phyloP scores from a whole-genome alignment of 1,140 invertebrate genomes.

The Drosophila navojoa region DNA sequence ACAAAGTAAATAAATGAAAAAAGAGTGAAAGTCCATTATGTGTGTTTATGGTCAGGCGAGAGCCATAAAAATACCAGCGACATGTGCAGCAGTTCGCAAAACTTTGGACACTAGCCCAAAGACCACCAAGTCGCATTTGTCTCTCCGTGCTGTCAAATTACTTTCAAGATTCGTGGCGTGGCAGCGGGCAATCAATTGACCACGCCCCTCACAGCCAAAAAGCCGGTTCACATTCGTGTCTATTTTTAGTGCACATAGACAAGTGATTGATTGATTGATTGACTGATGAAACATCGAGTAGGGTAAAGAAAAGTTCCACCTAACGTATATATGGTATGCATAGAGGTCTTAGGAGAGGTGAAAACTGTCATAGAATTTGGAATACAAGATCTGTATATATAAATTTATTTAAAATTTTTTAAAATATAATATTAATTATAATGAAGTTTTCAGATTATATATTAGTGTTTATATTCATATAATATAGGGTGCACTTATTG shows the following conservation, averaged over 20 bases:
- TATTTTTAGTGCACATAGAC: slow-evolving; percentile 27
- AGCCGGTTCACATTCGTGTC: slow-evolving; percentile 9
- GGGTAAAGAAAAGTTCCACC: background rate
- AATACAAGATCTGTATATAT: too few species aligned
- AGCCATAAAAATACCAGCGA: slow-evolving; percentile 48
- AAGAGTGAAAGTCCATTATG: slow-evolving; percentile 76
- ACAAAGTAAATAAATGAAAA: slow-evolving; percentile 30
- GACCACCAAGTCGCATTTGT: slow-evolving; percentile 30
- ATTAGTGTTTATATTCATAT: too few species aligned
- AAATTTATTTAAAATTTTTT: too few species aligned
- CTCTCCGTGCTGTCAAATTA: slow-evolving; percentile 54
- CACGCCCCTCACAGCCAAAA: slow-evolving; percentile 38
- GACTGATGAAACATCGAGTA: background rate
- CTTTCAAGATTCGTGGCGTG: slow-evolving; percentile 34
- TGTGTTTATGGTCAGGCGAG: slow-evolving; percentile 63
- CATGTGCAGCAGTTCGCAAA: slow-evolving; percentile 39
- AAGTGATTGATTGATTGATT: slow-evolving; percentile 11
- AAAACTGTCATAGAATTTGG: too few species aligned
- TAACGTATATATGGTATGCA: background rate
- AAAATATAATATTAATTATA: too few species aligned
- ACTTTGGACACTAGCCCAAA: slow-evolving; percentile 29
- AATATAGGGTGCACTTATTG: too few species aligned
- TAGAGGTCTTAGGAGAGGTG: background rate
- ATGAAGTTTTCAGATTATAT: too few species aligned
- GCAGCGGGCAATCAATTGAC: slow-evolving; percentile 45